Evolutionary conservation across 2,113 vertebrate genomes (phyloP), one percentile per base, ranked within the genome.

Genomic region (Seriola rivoliana): DNA sequence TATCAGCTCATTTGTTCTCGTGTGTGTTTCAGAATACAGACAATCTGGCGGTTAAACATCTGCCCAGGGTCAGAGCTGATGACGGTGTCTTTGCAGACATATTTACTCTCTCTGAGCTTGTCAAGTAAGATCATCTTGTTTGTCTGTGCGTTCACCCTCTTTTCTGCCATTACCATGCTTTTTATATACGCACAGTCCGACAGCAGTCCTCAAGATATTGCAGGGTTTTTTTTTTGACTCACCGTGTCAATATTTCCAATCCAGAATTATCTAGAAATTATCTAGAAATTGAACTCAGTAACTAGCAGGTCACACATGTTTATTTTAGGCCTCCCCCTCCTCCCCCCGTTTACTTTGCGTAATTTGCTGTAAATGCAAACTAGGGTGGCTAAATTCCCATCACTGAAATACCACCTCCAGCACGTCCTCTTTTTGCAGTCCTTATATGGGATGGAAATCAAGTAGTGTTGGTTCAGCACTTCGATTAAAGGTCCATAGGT

Each of bases 11-110:
- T 69, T 1, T 23, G 14, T 67, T 1, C 60, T 14, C 48, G 13
- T 80, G 19, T 80, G 32, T 74, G 55, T 69, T 59, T 54, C 48
- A 95, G 95, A 94, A 95, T 81, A 75, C 95, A 40, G 94, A 95
- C 0, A 91, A 84, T 0, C 75, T 95, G 23, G 92, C 91, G 72
- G 89, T 95, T 0, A 88, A 93, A 58, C 87, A 92, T 25, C 10
- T 82, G 25, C 3, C 46, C 48, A 71, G 68, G 66, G 72, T 5
- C 59, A 88, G 57, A 68, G 79, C 93, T 23, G 0, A 0, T 0
- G 16, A 78, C 0, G 95, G 95, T 9, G 4, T 94, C 80, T 64
- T 74, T 3, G 23, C 71, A 0, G 77, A 92, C 5, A 85, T 44
- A 1, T 92, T 93, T n/a, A 4, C 21, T 11, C 89, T 95, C 12